phyloP scores from a whole-genome alignment of 2,888 invertebrate species.

The Julus scanicus region DNA sequence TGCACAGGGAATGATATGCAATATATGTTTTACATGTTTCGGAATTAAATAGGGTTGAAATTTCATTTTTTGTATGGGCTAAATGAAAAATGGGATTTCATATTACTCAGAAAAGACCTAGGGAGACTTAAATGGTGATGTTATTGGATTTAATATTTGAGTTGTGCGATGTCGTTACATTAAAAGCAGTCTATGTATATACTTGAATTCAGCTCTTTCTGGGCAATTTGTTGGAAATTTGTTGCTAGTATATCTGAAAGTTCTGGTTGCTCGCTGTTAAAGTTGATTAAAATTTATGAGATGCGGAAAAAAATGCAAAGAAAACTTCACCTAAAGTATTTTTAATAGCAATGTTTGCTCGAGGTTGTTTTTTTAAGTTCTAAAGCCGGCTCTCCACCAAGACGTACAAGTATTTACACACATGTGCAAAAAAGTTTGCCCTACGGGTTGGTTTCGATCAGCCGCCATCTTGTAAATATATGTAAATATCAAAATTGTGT shows the following conservation, averaged over 20 bases:
- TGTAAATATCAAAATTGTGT: too few species aligned
- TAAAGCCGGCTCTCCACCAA: too few species aligned
- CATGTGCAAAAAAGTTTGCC: too few species aligned
- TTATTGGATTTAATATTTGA: constrained; percentile 31
- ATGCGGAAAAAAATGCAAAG: too few species aligned
- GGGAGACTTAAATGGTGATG: not conserved
- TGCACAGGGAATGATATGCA: not conserved
- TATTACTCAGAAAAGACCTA: not conserved
- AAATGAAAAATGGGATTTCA: not conserved
- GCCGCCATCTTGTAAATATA: too few species aligned
- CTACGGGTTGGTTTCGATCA: too few species aligned
- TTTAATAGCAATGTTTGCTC: not conserved
- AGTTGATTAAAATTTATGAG: too few species aligned
- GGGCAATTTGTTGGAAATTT: too few species aligned
- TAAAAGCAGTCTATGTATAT: not conserved
- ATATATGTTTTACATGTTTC: not conserved
- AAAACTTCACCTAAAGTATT: not conserved
- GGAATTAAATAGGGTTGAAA: not conserved
- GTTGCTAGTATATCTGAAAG: too few species aligned
- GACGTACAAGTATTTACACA: too few species aligned
- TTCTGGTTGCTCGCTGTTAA: too few species aligned
- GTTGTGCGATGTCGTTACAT: not conserved
- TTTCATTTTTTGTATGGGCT: not conserved
- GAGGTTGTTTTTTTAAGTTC: too few species aligned
- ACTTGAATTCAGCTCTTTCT: not conserved